Evolutionary conservation across 1,140 invertebrate genomes (phyloP), one percentile per base, ranked within the genome.

Genomic region (Episyrphus balteatus): DNA sequence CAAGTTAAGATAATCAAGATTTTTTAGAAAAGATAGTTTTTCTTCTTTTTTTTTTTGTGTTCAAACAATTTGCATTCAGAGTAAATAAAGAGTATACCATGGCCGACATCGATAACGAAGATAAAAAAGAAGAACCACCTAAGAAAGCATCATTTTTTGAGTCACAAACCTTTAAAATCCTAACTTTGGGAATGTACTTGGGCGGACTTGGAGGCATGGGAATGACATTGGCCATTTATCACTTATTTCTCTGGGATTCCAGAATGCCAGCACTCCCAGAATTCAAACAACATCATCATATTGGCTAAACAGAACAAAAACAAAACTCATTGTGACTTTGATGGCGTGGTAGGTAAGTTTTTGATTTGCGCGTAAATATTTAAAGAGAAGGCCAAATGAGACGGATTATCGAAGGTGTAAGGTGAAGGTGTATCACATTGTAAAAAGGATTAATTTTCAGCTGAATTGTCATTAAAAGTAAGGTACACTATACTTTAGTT

Each of bases 271-370:
- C 62, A 6, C 46, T 66, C 42, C 62, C 62, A 37, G 50, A 65
- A 17, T 65, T 64, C 49, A 66, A 66, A 54, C 62, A 66, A 39
- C 57, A 59, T 44, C 62, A 66, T 55, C 62, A 62, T n/a, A 62
- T 61, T 45, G 62, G 62, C 34, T 65, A 65, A 44, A 15, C 3
- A 13, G 3, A 38, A 36, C 36, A 30, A 34, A 26, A 44, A 32
- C 10, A 31, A 26, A 19, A 40, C 13, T n/a, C n/a, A n/a, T 26
- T 26, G 21, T 26, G 21, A 26, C 21, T n/a, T n/a, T n/a, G n/a
- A n/a, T n/a, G n/a, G 21, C 21, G 8, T 26, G 21, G 21, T 26
- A 26, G 21, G 21, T 26, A 26, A 26, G 21, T 26, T 26, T 26
- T 26, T 26, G 21, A 26, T 26, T 26, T 26, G 21, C 21, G 21